Evolutionary conservation across 2,113 vertebrate genomes (phyloP).

Genomic region (Scopus umbretta): DNA sequence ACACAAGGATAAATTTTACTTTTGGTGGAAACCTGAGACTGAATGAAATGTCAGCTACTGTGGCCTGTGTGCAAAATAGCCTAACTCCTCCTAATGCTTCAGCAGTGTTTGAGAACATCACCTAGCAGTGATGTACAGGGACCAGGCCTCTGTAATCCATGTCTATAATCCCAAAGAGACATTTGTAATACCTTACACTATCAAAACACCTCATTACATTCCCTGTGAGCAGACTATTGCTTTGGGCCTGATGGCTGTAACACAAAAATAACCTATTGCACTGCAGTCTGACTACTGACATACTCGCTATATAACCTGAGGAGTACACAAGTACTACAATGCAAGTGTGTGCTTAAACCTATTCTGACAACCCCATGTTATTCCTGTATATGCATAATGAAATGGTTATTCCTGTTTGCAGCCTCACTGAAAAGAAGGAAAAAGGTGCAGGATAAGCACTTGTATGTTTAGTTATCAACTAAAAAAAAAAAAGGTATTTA

Average conservation of each 20-base stretch:
- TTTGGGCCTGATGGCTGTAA: background rate
- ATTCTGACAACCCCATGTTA: background rate
- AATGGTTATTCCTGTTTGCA: background rate
- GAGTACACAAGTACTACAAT: background rate
- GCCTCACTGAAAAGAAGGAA: background rate
- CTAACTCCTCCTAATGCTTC: background rate
- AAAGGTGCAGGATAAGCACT: background rate
- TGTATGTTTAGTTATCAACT: background rate
- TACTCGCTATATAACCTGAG: rapidly evolving
- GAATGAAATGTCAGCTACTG: background rate
- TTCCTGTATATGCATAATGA: rapidly evolving
- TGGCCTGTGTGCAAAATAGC: background rate
- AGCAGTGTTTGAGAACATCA: background rate
- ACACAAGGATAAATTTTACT: background rate
- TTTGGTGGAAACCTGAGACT: background rate
- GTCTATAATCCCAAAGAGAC: background rate
- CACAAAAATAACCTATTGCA: background rate
- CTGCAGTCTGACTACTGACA: background rate
- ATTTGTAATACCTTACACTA: rapidly evolving
- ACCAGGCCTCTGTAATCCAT: background rate
- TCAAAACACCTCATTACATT: background rate
- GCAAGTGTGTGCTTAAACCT: background rate
- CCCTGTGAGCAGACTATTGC: background rate
- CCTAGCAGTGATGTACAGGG: background rate
- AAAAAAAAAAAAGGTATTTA: background rate